Evolutionary conservation across 2,797 vertebrate genomes (phyloP).

Genomic region (Sphenopsis melanotis): DNA sequence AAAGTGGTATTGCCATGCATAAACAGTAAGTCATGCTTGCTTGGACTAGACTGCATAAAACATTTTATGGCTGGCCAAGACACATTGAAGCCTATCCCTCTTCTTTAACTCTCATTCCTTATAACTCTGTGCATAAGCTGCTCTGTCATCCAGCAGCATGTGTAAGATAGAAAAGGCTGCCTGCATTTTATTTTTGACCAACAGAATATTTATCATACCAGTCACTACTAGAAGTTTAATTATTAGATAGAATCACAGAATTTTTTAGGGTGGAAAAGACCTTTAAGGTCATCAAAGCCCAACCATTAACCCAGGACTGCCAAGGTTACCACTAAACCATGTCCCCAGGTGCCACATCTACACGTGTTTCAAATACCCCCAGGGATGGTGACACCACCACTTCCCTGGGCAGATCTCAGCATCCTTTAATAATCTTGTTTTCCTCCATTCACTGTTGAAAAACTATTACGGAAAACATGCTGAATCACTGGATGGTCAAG

Average conservation of each 20-base stretch:
- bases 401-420: neutral
- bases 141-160: neutral
- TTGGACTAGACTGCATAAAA: neutral
- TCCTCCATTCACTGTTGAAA: neutral
- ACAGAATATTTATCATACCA: neutral
- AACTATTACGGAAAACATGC: neutral
- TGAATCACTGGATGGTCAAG: neutral
- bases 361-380: neutral
- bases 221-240: neutral
- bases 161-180: neutral
- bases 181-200: neutral
- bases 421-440: neutral
- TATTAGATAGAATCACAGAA: neutral
- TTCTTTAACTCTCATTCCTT: neutral
- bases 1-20: neutral
- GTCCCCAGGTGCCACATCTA: neutral
- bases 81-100: neutral
- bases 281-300: neutral
- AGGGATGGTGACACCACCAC: neutral
- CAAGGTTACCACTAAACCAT: neutral
- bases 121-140: neutral
- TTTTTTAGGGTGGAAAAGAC: neutral
- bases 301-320: neutral
- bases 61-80: neutral
- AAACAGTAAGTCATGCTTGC: neutral